Conservation (phyloP, 2,113 vertebrate genomes). For the Alectura lathami region DNA sequence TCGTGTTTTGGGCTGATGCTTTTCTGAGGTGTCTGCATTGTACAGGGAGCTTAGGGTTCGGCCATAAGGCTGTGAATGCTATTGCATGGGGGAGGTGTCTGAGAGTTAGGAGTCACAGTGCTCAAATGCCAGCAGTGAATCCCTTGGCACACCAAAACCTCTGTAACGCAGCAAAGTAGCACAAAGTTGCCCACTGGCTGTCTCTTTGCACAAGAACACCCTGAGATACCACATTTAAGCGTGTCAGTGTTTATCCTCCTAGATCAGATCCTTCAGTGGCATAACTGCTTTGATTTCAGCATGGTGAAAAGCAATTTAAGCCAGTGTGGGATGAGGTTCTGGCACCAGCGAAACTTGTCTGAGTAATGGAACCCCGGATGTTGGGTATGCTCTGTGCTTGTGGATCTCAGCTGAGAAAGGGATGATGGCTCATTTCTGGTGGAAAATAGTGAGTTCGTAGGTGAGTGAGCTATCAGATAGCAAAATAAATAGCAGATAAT, state of each 20-base stretch:
- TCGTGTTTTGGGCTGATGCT: not conserved
- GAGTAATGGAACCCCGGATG: not conserved
- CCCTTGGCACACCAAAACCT: not conserved
- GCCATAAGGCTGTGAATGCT: not conserved
- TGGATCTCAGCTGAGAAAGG: not conserved
- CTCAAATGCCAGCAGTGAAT: not conserved
- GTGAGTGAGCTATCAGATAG: not conserved
- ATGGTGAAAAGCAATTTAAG: not conserved
- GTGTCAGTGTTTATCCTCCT: not conserved
- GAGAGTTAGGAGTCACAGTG: not conserved
- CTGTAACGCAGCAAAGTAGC: not conserved
- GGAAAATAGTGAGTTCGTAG: not conserved
- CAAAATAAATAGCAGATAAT: not conserved
- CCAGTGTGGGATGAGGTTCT: not conserved
- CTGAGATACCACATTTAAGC: not conserved
- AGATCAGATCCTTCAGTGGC: not conserved
- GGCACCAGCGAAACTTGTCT: not conserved
- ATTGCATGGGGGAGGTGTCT: not conserved
- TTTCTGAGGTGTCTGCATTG: not conserved
- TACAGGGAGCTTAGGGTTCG: not conserved
- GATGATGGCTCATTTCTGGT: not conserved
- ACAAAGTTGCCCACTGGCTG: not conserved
- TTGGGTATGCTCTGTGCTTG: accelerated
- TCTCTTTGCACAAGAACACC: not conserved
- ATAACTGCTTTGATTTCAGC: not conserved